These are phyloP conservation scores for Tenebrio molitor DNA, from an alignment of 1,140 invertebrate species.

Conservation along the genomic window DNA sequence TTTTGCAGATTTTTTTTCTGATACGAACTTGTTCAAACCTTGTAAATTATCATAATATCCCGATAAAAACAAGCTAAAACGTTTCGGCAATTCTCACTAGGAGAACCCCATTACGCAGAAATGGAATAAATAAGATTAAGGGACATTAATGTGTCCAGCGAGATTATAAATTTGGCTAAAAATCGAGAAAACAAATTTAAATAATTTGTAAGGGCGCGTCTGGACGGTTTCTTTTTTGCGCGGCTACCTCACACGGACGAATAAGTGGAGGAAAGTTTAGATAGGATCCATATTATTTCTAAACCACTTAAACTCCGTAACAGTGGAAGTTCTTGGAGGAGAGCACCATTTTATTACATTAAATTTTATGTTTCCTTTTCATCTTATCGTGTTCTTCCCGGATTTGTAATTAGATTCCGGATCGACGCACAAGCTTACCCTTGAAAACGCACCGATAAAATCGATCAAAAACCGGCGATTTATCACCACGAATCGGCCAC, in stretches of 20 bases:
- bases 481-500: neutral
- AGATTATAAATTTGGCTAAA: neutral
- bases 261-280: slow-evolving; percentile 18
- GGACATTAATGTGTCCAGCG: neutral
- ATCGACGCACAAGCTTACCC: no score
- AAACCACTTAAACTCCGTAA: slow-evolving; percentile 28
- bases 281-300: slow-evolving; percentile 34
- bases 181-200: neutral
- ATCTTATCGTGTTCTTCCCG: neutral
- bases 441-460: no score
- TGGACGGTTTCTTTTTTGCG: no score
- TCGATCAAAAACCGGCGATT: no score
- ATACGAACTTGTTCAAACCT: neutral
- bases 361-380: slow-evolving; percentile 34
- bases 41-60: neutral
- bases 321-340: neutral
- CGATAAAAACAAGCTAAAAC: slow-evolving; percentile 1
- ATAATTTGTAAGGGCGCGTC: no score
- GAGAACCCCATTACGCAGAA: neutral
- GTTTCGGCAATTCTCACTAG: neutral
- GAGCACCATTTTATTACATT: slow-evolving; percentile 22
- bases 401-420: neutral
- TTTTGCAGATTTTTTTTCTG: neutral
- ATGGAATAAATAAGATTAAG: neutral
- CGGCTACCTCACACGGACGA: no score